These are phyloP conservation scores for Vidua chalybeata DNA, from an alignment of 2,113 vertebrate genomes.

Conservation along the genomic window DNA sequence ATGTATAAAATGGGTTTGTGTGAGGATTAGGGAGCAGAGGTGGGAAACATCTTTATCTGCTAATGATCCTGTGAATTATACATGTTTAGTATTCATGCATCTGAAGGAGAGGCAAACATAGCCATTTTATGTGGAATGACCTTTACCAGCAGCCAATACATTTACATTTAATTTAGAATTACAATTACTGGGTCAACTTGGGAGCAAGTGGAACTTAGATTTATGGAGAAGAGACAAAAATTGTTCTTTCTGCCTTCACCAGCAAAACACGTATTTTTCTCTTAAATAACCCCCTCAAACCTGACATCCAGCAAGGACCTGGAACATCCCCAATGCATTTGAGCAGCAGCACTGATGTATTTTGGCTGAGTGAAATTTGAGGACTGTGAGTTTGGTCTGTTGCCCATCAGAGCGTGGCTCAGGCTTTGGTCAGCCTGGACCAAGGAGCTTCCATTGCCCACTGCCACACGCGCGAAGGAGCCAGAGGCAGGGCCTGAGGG, in stretches of 20 bases:
- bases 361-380: not conserved
- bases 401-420: rapidly evolving
- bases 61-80: constrained; percentile 64
- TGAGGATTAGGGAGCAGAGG: constrained; percentile 34
- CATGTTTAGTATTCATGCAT: constrained; percentile 47
- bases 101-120: constrained; percentile 50
- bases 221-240: constrained; percentile 44
- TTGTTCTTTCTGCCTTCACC: not conserved
- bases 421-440: not conserved
- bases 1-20: not conserved
- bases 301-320: not conserved
- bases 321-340: not conserved
- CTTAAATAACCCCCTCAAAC: not conserved
- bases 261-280: not conserved
- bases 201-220: constrained; percentile 55
- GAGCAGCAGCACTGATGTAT: not conserved
- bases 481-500: not conserved
- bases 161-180: constrained; percentile 68
- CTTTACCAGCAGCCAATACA: constrained; percentile 63
- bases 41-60: constrained; percentile 51
- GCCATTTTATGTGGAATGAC: constrained; percentile 45
- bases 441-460: not conserved
- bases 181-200: constrained; percentile 54
- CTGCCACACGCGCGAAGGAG: rapidly evolving
- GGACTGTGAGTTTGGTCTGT: not conserved